Percentiles rank a stretch among this genome's conserved stretches.
Evolutionary conservation across 23 tunicate species (phyloP).

Genomic region (Halocynthia roretzi): DNA sequence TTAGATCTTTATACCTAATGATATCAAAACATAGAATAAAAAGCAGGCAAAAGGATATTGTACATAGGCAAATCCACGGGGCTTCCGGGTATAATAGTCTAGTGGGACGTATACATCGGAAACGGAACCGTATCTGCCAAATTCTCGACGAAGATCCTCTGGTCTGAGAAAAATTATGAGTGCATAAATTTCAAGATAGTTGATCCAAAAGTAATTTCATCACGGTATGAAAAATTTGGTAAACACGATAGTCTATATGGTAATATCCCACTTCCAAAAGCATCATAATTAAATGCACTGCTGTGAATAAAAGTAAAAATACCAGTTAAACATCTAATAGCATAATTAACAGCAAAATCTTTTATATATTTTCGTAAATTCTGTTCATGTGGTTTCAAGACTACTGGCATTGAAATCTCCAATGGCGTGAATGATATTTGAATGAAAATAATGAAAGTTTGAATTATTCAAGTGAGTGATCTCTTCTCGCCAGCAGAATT

Average conservation of each 20-base stretch:
- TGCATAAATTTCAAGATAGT: not conserved
- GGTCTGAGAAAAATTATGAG: constrained; percentile 53
- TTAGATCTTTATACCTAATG: constrained; percentile 8
- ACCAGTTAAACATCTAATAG: not conserved
- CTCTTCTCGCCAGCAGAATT: too few relatives aligned
- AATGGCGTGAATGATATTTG: too few relatives aligned
- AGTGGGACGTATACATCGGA: constrained; percentile 96
- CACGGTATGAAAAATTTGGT: not conserved
- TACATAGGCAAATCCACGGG: constrained; percentile 98
- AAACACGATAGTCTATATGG: not conserved
- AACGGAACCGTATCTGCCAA: constrained; percentile 71
- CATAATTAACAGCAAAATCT: too few relatives aligned
- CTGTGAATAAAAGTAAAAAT: not conserved
- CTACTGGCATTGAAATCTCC: too few relatives aligned
- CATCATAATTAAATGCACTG: not conserved
- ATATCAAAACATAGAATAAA: not conserved
- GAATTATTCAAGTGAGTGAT: too few relatives aligned
- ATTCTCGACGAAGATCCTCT: constrained; percentile 93
- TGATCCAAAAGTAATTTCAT: not conserved
- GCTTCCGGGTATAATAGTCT: constrained; percentile 81
- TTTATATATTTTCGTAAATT: too few relatives aligned
- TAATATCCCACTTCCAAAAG: not conserved
- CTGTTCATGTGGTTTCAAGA: too few relatives aligned
- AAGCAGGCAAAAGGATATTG: constrained; percentile 80
- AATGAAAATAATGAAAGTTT: too few relatives aligned